Conservation (phyloP, 2,888 invertebrate genomes). For the Pachycephus smyrnensis region DNA sequence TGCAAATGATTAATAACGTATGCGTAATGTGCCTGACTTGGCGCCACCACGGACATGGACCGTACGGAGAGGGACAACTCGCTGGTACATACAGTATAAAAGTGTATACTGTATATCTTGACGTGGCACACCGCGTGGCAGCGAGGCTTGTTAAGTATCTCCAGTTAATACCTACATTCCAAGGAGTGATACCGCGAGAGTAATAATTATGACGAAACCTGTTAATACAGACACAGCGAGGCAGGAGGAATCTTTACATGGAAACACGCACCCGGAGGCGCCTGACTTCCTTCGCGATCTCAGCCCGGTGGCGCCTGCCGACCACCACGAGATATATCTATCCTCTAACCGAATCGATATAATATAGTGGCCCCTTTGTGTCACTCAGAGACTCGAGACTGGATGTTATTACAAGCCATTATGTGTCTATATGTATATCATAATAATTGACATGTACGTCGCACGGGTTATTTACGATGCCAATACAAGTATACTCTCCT, state of each 20-base stretch:
- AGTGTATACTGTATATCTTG: background rate
- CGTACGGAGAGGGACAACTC: background rate
- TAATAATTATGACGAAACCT: slow-evolving; percentile 12
- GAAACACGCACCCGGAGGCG: slow-evolving; percentile 4
- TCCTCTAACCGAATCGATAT: slow-evolving; percentile 6
- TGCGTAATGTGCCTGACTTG: slow-evolving; percentile 27
- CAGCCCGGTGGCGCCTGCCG: slow-evolving; percentile 8
- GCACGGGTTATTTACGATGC: slow-evolving; percentile 7
- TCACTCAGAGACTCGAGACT: slow-evolving; percentile 17
- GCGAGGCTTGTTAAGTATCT: background rate
- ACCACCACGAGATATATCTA: slow-evolving; percentile 26
- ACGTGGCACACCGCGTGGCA: background rate
- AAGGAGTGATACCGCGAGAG: background rate
- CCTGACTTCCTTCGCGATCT: background rate
- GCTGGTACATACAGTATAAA: background rate
- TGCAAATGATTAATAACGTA: slow-evolving; percentile 29
- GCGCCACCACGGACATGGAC: slow-evolving; percentile 29
- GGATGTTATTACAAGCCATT: slow-evolving; percentile 10
- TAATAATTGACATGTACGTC: slow-evolving; percentile 11
- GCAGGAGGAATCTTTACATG: background rate
- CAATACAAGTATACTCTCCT: background rate
- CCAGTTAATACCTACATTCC: slow-evolving; percentile 11
- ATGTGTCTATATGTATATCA: slow-evolving; percentile 5
- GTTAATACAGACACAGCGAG: slow-evolving; percentile 2
- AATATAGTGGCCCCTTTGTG: slow-evolving; percentile 40